Percentiles rank a stretch among this genome's conserved stretches.
phyloP scores from a whole-genome alignment of 2,888 invertebrate species.

The Erpobdella octoculata region DNA sequence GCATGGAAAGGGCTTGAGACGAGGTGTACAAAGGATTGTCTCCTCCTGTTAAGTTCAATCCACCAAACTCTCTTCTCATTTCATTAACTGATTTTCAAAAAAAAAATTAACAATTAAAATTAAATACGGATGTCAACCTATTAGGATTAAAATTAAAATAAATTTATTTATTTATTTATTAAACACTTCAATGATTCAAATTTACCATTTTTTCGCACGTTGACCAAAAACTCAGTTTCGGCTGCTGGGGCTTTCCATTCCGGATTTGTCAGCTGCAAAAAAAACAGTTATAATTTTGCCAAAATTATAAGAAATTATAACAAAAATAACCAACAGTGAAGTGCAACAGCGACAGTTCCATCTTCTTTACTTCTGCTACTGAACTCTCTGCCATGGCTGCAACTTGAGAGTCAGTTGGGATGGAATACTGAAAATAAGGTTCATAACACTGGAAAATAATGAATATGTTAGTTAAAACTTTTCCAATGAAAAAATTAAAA shows the following conservation, averaged over 20 bases:
- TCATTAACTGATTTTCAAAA: slow-evolving; percentile 2
- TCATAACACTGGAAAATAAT: neutral
- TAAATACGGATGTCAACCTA: too few species aligned
- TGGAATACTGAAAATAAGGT: neutral
- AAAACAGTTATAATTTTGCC: neutral
- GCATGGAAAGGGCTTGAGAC: slow-evolving; percentile 54
- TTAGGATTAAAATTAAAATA: too few species aligned
- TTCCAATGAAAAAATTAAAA: neutral
- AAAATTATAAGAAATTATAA: neutral
- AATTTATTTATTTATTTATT: neutral
- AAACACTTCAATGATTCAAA: neutral
- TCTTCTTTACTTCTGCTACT: slow-evolving; percentile 72
- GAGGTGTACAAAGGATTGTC: slow-evolving; percentile 52
- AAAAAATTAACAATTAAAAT: too few species aligned
- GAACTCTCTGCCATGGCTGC: neutral
- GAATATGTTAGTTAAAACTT: neutral
- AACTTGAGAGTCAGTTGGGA: neutral
- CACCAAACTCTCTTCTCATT: slow-evolving; percentile 41
- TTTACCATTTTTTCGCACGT: slow-evolving; percentile 39
- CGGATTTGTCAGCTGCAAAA: slow-evolving; percentile 75
- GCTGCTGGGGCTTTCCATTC: slow-evolving; percentile 73
- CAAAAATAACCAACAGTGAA: slow-evolving; percentile 57
- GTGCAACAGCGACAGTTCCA: slow-evolving; percentile 87
- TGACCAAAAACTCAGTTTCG: slow-evolving; percentile 48
- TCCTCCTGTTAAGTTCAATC: slow-evolving; percentile 39